phyloP scores from a whole-genome alignment of 2,113 vertebrate species.

The Puntigrus tetrazona region DNA sequence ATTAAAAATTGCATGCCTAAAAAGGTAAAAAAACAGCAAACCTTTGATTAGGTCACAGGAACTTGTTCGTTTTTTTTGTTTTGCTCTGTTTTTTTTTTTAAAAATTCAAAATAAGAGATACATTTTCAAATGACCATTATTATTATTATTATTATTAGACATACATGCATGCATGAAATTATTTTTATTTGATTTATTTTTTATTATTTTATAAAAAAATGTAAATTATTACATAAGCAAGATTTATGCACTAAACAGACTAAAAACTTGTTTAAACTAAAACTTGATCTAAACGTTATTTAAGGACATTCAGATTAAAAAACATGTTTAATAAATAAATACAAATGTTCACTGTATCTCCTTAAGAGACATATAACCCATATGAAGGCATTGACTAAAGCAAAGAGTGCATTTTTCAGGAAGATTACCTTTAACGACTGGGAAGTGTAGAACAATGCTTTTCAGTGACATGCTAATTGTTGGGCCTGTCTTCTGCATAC shows the following conservation, averaged over 20 bases:
- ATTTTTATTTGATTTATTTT: too few relatives aligned
- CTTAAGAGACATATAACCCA: not conserved
- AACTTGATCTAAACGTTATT: not conserved
- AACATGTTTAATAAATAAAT: not conserved
- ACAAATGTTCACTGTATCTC: not conserved
- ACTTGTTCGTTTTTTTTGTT: not conserved
- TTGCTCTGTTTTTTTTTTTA: too few relatives aligned
- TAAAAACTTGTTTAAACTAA: not conserved
- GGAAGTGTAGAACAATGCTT: constrained; percentile 30
- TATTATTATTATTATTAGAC: not conserved
- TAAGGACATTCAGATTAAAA: not conserved
- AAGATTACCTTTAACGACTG: constrained; percentile 50
- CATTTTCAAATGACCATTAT: not conserved
- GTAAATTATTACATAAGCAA: not conserved
- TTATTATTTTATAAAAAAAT: too few relatives aligned
- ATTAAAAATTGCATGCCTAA: not conserved
- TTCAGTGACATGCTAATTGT: constrained; percentile 53
- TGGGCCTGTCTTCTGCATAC: constrained; percentile 40
- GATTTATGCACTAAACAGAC: not conserved
- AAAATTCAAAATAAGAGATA: not conserved
- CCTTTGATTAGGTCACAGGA: not conserved
- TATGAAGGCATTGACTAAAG: not conserved
- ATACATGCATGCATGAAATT: not conserved
- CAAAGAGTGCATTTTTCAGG: constrained; percentile 33
- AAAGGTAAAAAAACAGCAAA: not conserved